These are phyloP conservation scores for Pluvianellus socialis DNA, from an alignment of 2,113 vertebrate genomes.

Conservation along the genomic window DNA sequence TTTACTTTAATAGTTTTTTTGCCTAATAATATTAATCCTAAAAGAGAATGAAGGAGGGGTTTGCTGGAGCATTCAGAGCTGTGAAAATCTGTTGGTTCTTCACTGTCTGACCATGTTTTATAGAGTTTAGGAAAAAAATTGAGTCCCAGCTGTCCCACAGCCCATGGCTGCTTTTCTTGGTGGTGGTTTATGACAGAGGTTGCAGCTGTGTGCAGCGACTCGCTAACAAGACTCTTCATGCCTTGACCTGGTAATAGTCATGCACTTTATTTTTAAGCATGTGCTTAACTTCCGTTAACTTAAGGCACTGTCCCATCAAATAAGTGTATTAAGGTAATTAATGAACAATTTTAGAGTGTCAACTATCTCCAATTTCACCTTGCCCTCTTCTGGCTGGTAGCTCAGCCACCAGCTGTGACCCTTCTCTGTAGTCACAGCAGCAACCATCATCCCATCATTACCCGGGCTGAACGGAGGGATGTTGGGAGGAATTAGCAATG, in stretches of 20 bases:
- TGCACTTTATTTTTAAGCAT: not conserved
- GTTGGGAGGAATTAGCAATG: not conserved
- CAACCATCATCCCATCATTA: rapidly evolving
- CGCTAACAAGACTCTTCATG: not conserved
- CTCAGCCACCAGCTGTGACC: not conserved
- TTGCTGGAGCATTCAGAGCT: not conserved
- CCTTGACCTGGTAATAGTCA: not conserved
- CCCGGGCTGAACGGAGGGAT: not conserved
- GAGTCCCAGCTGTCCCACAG: not conserved
- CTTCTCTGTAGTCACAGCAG: not conserved
- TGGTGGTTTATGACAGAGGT: not conserved
- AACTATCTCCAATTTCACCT: not conserved
- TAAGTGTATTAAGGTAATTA: not conserved
- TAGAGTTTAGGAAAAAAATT: not conserved
- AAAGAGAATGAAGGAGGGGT: not conserved
- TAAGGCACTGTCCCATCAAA: not conserved
- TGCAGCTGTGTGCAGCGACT: not conserved
- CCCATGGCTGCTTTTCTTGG: rapidly evolving
- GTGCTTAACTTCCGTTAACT: not conserved
- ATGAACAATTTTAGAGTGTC: not conserved
- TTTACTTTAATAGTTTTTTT: not conserved
- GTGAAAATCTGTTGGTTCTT: not conserved
- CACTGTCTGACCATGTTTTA: not conserved
- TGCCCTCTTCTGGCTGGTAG: not conserved
- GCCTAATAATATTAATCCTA: not conserved